Evolutionary conservation across 1,140 invertebrate species (phyloP).

Genomic region (Mya arenaria): DNA sequence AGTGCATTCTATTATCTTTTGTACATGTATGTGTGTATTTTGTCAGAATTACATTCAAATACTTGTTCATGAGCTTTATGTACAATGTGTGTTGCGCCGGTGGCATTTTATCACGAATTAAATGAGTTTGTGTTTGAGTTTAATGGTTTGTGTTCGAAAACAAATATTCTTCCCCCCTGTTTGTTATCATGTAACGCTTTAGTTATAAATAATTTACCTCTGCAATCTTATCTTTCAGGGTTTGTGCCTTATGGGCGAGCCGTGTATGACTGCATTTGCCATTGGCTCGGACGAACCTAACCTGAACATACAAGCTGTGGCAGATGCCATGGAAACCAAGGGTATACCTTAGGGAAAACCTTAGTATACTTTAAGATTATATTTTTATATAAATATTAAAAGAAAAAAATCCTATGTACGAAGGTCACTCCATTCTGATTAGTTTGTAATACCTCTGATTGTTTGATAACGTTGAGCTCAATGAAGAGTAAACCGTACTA

Average conservation of each 20-base stretch:
- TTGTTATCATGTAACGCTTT: too few species aligned
- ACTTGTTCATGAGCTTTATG: too few species aligned
- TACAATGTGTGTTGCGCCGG: too few species aligned
- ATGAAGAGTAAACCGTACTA: not conserved
- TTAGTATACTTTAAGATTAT: not conserved
- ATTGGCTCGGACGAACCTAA: constrained; percentile 67
- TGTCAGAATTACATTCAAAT: too few species aligned
- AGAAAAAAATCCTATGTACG: not conserved
- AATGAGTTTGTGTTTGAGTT: too few species aligned
- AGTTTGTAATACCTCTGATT: not conserved
- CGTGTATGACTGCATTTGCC: constrained; percentile 76
- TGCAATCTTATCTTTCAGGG: constrained; percentile 55
- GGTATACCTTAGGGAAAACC: constrained; percentile 53
- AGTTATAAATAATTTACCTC: too few species aligned
- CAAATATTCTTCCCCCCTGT: too few species aligned
- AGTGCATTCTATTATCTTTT: too few species aligned
- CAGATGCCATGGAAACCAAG: constrained; percentile 77
- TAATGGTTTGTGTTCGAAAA: too few species aligned
- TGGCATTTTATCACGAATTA: too few species aligned
- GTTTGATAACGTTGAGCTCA: not conserved
- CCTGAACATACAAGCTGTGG: constrained; percentile 76
- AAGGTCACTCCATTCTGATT: not conserved
- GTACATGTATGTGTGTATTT: too few species aligned
- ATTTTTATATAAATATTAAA: not conserved
- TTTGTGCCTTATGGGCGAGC: constrained; percentile 71